These are phyloP conservation scores for Gymnorhina tibicen DNA, from an alignment of 2,113 vertebrate species.

Conservation along the genomic window DNA sequence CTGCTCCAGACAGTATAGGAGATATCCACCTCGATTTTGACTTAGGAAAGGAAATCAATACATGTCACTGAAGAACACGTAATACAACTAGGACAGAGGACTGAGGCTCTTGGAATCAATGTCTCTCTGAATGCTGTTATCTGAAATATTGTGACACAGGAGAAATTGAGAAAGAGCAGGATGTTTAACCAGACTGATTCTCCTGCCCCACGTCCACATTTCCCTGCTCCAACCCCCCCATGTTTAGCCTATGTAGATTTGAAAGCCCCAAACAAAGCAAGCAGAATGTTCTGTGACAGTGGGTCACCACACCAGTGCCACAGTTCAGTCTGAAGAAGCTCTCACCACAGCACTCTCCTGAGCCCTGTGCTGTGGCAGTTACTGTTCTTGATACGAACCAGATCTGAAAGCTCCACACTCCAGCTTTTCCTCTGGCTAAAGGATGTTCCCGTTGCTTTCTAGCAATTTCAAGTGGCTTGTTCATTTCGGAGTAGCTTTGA, in stretches of 20 bases:
- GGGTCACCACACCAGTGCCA: not conserved
- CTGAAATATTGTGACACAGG: not conserved
- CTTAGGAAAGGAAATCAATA: not conserved
- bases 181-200: not conserved
- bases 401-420: not conserved
- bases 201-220: fast-evolving
- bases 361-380: not conserved
- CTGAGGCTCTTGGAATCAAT: not conserved
- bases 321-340: not conserved
- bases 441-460: not conserved
- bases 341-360: not conserved
- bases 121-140: not conserved
- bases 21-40: not conserved
- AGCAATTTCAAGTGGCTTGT: not conserved
- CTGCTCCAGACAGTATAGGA: not conserved
- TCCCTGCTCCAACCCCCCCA: fast-evolving
- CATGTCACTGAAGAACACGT: not conserved
- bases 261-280: not conserved
- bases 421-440: not conserved
- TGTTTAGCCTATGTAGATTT: not conserved
- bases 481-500: not conserved
- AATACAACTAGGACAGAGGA: not conserved
- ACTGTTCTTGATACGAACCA: not conserved
- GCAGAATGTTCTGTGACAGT: not conserved
- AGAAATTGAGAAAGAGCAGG: not conserved